These are phyloP conservation scores for Meloidogyne chitwoodi DNA, from an alignment of 1,140 invertebrate genomes.

Conservation along the genomic window DNA sequence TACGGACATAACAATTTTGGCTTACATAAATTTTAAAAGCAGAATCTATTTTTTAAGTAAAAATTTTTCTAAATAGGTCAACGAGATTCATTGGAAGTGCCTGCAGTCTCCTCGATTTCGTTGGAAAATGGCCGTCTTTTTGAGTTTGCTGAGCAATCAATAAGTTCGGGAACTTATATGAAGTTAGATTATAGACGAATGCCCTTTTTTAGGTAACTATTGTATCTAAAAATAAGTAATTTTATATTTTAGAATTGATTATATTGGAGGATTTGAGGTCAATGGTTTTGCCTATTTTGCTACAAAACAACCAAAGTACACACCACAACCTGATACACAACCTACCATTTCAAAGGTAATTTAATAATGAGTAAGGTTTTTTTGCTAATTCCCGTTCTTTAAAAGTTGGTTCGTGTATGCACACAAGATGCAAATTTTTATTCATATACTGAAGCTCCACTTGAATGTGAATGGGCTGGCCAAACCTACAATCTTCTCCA, in stretches of 20 bases:
- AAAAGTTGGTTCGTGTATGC: slow-evolving; percentile 35
- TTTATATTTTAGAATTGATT: slow-evolving; percentile 45
- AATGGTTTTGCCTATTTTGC: slow-evolving; percentile 56
- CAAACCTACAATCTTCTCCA: slow-evolving; percentile 52
- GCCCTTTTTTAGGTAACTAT: background rate
- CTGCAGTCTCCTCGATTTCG: slow-evolving; percentile 38
- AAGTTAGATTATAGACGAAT: slow-evolving; percentile 24
- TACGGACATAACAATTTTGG: too few species aligned
- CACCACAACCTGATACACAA: slow-evolving; percentile 22
- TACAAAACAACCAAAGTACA: slow-evolving; percentile 54
- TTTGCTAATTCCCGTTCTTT: too few species aligned
- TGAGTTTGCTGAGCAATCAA: slow-evolving; percentile 34
- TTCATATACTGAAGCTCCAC: slow-evolving; percentile 55
- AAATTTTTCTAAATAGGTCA: slow-evolving; percentile 18
- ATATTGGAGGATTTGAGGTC: slow-evolving; percentile 55
- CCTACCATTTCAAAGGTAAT: slow-evolving; percentile 50
- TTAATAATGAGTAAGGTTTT: background rate
- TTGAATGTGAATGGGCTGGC: slow-evolving; percentile 50
- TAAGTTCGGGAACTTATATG: slow-evolving; percentile 46
- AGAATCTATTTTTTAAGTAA: background rate
- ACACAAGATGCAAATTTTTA: slow-evolving; percentile 54
- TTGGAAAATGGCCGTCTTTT: slow-evolving; percentile 35
- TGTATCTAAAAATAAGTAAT: background rate
- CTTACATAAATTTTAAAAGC: too few species aligned
- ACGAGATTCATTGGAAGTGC: slow-evolving; percentile 49